A percentile compares a stretch with the other conserved stretches of the same genome.
These are phyloP conservation scores for Mustelus asterias DNA, from an alignment of 2,113 vertebrate genomes.

Conservation along the genomic window DNA sequence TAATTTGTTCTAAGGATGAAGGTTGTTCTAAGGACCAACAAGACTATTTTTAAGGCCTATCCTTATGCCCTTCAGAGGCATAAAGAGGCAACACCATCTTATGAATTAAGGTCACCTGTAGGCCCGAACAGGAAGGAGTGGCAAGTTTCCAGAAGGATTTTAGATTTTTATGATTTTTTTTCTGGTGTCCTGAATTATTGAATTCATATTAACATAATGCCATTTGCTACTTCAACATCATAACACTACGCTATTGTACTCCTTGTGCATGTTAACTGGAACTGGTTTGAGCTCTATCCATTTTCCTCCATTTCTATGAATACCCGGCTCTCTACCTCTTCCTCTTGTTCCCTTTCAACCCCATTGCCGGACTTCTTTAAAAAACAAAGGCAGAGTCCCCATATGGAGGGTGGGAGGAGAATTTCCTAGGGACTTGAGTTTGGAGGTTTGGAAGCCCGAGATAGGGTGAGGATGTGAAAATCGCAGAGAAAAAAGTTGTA, in stretches of 20 bases:
- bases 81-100: background rate
- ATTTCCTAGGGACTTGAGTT: too few species aligned
- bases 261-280: background rate
- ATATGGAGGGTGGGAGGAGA: too few species aligned
- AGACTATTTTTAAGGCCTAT: background rate
- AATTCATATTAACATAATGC: background rate
- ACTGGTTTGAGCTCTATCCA: background rate
- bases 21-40: background rate
- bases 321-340: background rate
- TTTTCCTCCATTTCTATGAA: background rate
- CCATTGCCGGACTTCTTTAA: background rate
- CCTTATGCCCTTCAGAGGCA: background rate
- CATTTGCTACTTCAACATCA: background rate
- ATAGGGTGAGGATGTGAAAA: background rate
- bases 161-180: background rate
- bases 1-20: background rate
- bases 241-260: background rate
- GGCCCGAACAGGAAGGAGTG: background rate
- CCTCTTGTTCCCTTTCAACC: background rate
- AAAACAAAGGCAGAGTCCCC: background rate
- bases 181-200: background rate
- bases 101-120: background rate
- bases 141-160: background rate
- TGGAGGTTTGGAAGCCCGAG: background rate
- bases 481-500: background rate